Conservation (phyloP, 1,140 invertebrate species). For the Pemphigus obesinymphae region DNA sequence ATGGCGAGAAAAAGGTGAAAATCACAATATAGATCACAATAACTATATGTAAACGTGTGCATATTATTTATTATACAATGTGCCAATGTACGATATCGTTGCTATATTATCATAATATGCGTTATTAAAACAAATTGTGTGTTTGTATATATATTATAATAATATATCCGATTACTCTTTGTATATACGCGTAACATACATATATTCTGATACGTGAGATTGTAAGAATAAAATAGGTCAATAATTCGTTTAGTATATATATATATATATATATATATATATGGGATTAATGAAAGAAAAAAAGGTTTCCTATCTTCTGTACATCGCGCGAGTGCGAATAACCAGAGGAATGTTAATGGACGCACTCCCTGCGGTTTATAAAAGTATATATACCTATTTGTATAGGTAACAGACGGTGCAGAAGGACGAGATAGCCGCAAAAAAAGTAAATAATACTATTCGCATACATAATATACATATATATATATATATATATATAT, state of each 20-base stretch:
- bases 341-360: constrained; percentile 28
- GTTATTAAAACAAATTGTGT: constrained; percentile 15
- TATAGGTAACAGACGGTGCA: not conserved
- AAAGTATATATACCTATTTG: not conserved
- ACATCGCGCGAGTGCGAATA: not conserved
- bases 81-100: too few species aligned
- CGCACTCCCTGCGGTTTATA: not conserved
- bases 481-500: not conserved
- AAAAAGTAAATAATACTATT: not conserved
- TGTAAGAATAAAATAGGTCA: constrained; percentile 16
- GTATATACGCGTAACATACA: not conserved
- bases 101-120: too few species aligned
- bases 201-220: not conserved
- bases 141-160: not conserved
- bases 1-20: too few species aligned
- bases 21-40: too few species aligned
- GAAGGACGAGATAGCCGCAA: not conserved
- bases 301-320: not conserved
- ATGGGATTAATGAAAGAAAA: not conserved
- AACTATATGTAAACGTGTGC: too few species aligned
- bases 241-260: not conserved
- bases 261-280: not conserved
- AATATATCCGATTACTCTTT: not conserved
- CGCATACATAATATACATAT: not conserved
- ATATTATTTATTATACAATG: too few species aligned